Evolutionary conservation across 2,113 vertebrate genomes (phyloP), one percentile per base, ranked within the genome.

Genomic region (Ageneiosus marmoratus): DNA sequence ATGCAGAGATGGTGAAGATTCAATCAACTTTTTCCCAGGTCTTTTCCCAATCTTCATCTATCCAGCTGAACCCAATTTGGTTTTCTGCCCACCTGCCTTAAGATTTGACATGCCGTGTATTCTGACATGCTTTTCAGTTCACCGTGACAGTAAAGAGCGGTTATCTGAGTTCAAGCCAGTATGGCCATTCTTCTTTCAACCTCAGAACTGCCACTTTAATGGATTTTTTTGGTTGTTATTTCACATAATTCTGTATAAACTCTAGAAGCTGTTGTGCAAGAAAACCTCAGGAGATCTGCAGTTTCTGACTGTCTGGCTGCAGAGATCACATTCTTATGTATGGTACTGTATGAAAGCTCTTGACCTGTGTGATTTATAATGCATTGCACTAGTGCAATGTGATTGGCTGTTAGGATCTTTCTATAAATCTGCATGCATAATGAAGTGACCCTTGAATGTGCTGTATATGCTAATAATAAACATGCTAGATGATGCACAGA

Each of bases 1-100:
- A 79, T 89, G 74, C 63, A 67, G 63, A 67, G 20, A 67, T 67
- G 69, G 85, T 76, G 84, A 83, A 50, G 88, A 1, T 29, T 62
- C 13, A 5, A 5, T 13, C 27, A 32, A 1, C 5, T 11, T 5
- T 62, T 2, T n/a, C n/a, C n/a, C 37, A 41, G 27, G 24, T 60
- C 11, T 29, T 62, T 62, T 29, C 15, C 1, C 1, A 29, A 5
- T 29, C 10, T 60, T 27, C n/a, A 27, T 5, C 20, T 10, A 13
- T 62, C 58, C 58, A 62, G 58, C 5, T 62, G 58, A 62, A 62
- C 12, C 27, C 1, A n/a, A 27, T 27, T 5, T 32, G 62, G 15
- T 63, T 63, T 63, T 34, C 15, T 58, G 24, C 24, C 24, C 3
- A 18, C 34, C 5, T 6, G 16, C 27, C 29, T 63, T 6, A 18